Percentiles rank a stretch among this genome's conserved stretches.
phyloP scores from a whole-genome alignment of 2,113 vertebrate species.

The Pardalotus punctatus region DNA sequence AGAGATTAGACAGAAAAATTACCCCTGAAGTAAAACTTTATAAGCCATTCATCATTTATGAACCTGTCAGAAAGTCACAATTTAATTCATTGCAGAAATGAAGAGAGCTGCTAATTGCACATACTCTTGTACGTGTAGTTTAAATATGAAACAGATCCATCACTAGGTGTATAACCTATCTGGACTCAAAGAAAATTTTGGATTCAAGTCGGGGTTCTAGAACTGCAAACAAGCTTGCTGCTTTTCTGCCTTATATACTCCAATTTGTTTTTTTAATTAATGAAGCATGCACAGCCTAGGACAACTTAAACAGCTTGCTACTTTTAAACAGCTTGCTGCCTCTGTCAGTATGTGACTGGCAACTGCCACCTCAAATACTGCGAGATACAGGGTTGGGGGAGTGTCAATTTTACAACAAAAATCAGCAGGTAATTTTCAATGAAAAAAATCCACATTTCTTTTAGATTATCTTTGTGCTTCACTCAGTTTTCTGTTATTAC shows the following conservation, averaged over 20 bases:
- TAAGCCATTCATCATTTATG: not conserved
- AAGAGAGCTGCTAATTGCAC: not conserved
- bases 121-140: not conserved
- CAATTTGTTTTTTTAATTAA: not conserved
- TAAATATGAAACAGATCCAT: not conserved
- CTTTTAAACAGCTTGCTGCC: not conserved
- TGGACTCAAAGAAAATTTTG: not conserved
- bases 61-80: not conserved
- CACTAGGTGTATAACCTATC: not conserved
- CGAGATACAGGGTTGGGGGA: not conserved
- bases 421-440: not conserved
- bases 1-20: not conserved
- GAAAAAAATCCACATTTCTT: not conserved
- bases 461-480: not conserved
- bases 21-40: not conserved
- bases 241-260: not conserved
- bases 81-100: not conserved
- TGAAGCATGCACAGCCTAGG: not conserved
- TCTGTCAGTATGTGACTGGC: not conserved
- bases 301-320: not conserved
- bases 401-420: not conserved
- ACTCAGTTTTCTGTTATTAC: not conserved
- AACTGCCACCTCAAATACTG: not conserved
- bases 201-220: not conserved
- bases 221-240: not conserved